Evolutionary conservation across 2,113 vertebrate species (phyloP).

Genomic region (Corydoras sp.): DNA sequence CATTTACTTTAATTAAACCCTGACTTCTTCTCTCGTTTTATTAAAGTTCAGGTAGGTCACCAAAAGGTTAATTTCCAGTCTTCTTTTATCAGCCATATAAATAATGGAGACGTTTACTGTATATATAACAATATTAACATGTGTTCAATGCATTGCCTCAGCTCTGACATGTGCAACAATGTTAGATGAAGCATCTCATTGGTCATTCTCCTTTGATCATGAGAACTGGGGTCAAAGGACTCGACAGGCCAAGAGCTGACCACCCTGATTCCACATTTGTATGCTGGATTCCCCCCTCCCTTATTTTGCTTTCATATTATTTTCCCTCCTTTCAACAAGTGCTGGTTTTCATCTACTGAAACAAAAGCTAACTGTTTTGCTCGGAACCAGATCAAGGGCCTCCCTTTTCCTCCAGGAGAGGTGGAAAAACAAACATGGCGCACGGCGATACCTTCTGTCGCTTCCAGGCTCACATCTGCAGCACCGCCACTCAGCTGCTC

Average conservation of each 20-base stretch:
- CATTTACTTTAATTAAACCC: too few relatives aligned
- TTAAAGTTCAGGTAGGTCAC: too few relatives aligned
- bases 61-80: too few relatives aligned
- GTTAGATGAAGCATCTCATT: not conserved
- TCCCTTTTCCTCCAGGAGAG: slow-evolving; percentile 70
- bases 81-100: too few relatives aligned
- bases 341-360: slow-evolving; percentile 60
- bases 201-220: slow-evolving; percentile 37
- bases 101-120: too few relatives aligned
- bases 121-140: too few relatives aligned
- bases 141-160: too few relatives aligned
- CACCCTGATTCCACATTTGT: slow-evolving; percentile 44
- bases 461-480: slow-evolving; percentile 70
- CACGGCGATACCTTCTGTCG: slow-evolving; percentile 67
- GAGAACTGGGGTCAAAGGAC: slow-evolving; percentile 35
- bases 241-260: slow-evolving; percentile 40
- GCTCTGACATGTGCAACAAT: too few relatives aligned
- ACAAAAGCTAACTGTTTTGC: slow-evolving; percentile 75
- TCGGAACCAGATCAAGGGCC: slow-evolving; percentile 68
- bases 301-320: slow-evolving; percentile 43
- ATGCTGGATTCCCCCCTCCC: slow-evolving; percentile 53
- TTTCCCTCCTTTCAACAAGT: slow-evolving; percentile 45
- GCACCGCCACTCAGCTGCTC: slow-evolving; percentile 67
- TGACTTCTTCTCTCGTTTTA: too few relatives aligned
- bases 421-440: slow-evolving; percentile 72